Conservation (phyloP, 2,888 invertebrate species). For the Andrena bicolor region DNA sequence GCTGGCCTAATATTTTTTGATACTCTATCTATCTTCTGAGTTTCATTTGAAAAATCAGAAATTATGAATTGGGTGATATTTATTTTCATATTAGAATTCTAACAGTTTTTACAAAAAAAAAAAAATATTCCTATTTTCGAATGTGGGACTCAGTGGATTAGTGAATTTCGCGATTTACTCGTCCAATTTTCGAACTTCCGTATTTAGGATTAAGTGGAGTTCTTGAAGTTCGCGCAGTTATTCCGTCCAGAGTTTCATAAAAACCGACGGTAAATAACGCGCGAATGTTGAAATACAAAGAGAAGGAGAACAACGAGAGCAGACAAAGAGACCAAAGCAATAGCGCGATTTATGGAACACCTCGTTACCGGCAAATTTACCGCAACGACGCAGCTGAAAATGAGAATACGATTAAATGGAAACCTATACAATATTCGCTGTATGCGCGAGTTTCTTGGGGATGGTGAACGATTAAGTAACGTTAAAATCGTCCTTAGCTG, state of each 20-base stretch:
- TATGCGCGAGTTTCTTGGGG: neutral
- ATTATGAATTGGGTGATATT: too few relatives aligned
- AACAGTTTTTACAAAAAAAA: too few relatives aligned
- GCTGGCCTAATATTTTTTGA: too few relatives aligned
- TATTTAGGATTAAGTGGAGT: too few relatives aligned
- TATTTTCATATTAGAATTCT: too few relatives aligned
- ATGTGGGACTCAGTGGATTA: too few relatives aligned
- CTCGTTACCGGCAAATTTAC: conserved; percentile 52
- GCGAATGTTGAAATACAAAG: conserved; percentile 21
- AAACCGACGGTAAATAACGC: neutral
- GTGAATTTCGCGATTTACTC: too few relatives aligned
- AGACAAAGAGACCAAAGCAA: conserved; percentile 30
- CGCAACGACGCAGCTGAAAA: conserved; percentile 49
- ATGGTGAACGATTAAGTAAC: neutral
- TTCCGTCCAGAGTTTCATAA: neutral
- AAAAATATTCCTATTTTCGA: too few relatives aligned
- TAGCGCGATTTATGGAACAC: conserved; percentile 42
- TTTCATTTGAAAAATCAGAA: too few relatives aligned
- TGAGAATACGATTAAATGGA: conserved; percentile 38
- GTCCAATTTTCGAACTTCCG: too few relatives aligned
- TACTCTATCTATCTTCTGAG: too few relatives aligned
- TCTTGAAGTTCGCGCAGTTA: too few relatives aligned
- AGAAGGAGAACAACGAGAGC: conserved; percentile 6
- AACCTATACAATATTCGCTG: conserved; percentile 27
- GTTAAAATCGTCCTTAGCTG: neutral